Evolutionary conservation across 1,140 invertebrate species (phyloP), one percentile per base, ranked within the genome.

Genomic region (Frieseomelitta varia): DNA sequence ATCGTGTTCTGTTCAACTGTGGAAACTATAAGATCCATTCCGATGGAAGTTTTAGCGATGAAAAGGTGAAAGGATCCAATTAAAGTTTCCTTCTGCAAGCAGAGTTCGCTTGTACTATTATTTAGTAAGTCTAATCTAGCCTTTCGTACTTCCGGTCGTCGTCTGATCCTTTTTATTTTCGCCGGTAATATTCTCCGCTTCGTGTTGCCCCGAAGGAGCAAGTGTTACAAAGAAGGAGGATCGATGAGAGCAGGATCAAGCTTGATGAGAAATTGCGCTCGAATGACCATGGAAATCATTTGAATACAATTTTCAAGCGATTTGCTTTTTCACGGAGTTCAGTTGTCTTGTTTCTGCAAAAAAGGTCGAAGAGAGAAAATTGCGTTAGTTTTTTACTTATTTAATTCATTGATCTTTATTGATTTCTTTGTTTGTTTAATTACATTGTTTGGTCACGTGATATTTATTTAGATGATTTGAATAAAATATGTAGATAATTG

Each of bases 81-180:
- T 68, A 68, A 34, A 79, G 27, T 53, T 67, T 47, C 27, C 39
- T 11, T 24, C 21, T 24, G 39, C n/a, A n/a, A 8, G 19, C 21
- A 47, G 39, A 47, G 19, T 12, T 67, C 21, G n/a, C 12, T 78
- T 24, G 30, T 39, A 39, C 21, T 4, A 21, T 67, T 63, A 77
- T 77, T 79, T 68, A 79, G 11, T 53, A 53, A 53, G 39, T 68
- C 65, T 53, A 14, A 51, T 72, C 69, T 65, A n/a, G n/a, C 2
- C 24, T 51, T 51, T 15, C 69, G 14, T 17, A 24, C 69, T n/a
- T 47, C 39, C 69, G n/a, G 27, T 12, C 21, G 67, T 68, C 12
- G 11, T 4, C 21, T 34, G 65, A 67, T 67, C 27, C 21, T 47
- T 72, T 72, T 47, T n/a, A 47, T n/a, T 15, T 30, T 47, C 24